Evolutionary conservation across 2,888 invertebrate species (phyloP), one percentile per base, ranked within the genome.

Genomic region (Loripinus fragilis): DNA sequence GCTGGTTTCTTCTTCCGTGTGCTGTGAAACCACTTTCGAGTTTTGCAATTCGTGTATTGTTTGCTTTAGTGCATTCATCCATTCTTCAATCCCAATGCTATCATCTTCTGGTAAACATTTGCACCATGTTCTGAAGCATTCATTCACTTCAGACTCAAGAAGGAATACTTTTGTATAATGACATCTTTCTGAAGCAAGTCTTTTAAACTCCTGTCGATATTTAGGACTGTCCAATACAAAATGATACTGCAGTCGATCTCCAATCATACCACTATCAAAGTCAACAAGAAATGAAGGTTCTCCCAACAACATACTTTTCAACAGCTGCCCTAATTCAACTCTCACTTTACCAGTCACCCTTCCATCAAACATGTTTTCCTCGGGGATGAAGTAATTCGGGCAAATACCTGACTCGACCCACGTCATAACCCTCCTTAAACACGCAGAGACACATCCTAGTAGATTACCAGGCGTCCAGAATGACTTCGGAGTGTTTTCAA

Each of bases 311-410:
- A 52, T 2, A 7, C 5, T 12, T 10, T 52, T 23, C 15, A 52
- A 15, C 7, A 25, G 20, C 10, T 52, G 23, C 2, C 25, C 25
- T 23, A 52, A 15, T 2, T 28, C 7, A 25, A 8, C 12, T 25
- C 25, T n/a, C 25, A 52, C 25, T 1, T 28, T 28, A 25, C 52
- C 52, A 10, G 12, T 12, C 3, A 52, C 25, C 10, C 52, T n/a
- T 30, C 68, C 28, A 25, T 68, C 68, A 30, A 68, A 68, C 52
- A 52, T 52, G 15, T 52, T 52, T 25, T 52, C 52, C 5, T 3
- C 52, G 3, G 52, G 52, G 15, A 52, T 52, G n/a, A 52, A 52
- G 28, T 52, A 52, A 25, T 52, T 52, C 3, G 52, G 52, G 25
- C 52, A 52, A 23, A 52, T 7, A 3, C 52, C 52, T 10, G 2